phyloP scores from a whole-genome alignment of 2,888 invertebrate genomes.

The Zhuqinia jingwanae region DNA sequence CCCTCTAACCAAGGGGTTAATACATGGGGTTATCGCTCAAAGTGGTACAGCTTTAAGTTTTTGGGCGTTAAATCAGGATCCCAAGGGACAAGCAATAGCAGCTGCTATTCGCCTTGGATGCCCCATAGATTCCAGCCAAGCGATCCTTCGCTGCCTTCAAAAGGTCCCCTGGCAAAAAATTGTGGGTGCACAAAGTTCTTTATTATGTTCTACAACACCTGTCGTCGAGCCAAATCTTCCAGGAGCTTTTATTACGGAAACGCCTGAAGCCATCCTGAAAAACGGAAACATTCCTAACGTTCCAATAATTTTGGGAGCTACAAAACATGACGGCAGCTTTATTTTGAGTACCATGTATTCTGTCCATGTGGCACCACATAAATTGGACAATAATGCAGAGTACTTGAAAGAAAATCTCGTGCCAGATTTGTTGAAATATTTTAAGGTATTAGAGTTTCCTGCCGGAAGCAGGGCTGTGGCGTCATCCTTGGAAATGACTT shows the following conservation, averaged over 20 bases:
- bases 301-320: slow-evolving; percentile 71
- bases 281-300: slow-evolving; percentile 66
- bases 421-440: slow-evolving; percentile 57
- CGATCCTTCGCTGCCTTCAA: slow-evolving; percentile 25
- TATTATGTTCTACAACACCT: too few species aligned
- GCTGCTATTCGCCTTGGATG: slow-evolving; percentile 39
- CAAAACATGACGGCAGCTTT: slow-evolving; percentile 72
- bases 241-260: slow-evolving; percentile 70
- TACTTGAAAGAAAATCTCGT: slow-evolving; percentile 68
- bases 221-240: slow-evolving; percentile 72
- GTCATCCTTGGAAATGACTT: slow-evolving; percentile 63
- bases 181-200: slow-evolving; percentile 4
- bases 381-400: slow-evolving; percentile 46
- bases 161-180: slow-evolving; percentile 3
- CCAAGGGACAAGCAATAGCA: neutral
- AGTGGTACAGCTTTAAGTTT: slow-evolving; percentile 42
- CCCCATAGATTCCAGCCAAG: neutral
- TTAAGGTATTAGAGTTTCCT: slow-evolving; percentile 36
- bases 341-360: slow-evolving; percentile 45
- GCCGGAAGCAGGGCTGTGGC: slow-evolving; percentile 39
- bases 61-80: slow-evolving; percentile 38
- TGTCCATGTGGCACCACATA: slow-evolving; percentile 43
- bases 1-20: slow-evolving; percentile 50
- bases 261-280: slow-evolving; percentile 62
- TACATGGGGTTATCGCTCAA: slow-evolving; percentile 56